These are phyloP conservation scores for Leucophenga maculata DNA, from an alignment of 2,888 invertebrate species.

Conservation along the genomic window DNA sequence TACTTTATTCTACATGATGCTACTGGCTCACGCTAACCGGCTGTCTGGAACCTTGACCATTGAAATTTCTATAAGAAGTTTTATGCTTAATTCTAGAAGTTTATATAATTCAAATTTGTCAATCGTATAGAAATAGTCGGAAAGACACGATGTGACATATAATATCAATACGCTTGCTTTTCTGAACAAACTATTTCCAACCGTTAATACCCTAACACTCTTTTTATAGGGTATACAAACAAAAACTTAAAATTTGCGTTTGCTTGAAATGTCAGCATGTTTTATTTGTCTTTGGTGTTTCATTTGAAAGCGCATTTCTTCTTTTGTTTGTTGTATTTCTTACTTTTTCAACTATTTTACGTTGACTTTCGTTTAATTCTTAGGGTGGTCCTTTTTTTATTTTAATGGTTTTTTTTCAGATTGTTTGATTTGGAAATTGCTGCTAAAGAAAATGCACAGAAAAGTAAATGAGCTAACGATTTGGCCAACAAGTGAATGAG, in stretches of 20 bases:
- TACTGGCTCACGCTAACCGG: too few species aligned
- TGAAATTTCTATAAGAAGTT: too few species aligned
- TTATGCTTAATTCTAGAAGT: too few species aligned
- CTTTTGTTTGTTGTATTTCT: not conserved
- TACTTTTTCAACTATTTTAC: not conserved
- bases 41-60: too few species aligned
- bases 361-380: conserved; percentile 10
- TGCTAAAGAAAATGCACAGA: conserved; percentile 25
- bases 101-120: too few species aligned
- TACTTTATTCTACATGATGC: too few species aligned
- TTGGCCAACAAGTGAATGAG: not conserved
- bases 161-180: too few species aligned
- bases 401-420: conserved; percentile 61
- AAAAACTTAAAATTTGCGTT: conserved; percentile 8
- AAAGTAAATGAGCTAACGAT: not conserved
- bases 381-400: conserved; percentile 21
- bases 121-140: too few species aligned
- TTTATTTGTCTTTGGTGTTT: conserved; percentile 14
- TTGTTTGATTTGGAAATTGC: conserved; percentile 62
- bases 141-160: too few species aligned
- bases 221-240: not conserved
- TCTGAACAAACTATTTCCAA: too few species aligned
- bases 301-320: conserved; percentile 7
- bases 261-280: conserved; percentile 11
- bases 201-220: too few species aligned